Percentiles rank a stretch among this genome's conserved stretches.
phyloP scores from a whole-genome alignment of 2,797 vertebrate genomes.

The Rhinatrema bivittatum region DNA sequence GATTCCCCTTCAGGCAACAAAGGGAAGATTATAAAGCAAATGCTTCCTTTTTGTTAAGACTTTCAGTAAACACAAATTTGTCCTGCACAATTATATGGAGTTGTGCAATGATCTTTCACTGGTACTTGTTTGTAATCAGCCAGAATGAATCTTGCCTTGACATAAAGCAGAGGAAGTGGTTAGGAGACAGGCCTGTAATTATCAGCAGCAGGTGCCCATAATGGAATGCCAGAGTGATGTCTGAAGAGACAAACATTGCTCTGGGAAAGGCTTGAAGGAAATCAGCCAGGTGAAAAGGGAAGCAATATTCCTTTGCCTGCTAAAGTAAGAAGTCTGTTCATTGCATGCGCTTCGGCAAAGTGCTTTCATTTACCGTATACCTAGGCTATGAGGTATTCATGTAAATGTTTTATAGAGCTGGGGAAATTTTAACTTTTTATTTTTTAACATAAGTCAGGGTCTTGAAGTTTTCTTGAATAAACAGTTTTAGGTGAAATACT shows the following conservation, averaged over 20 bases:
- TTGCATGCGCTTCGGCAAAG: too few species aligned
- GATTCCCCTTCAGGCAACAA: conserved; percentile 6
- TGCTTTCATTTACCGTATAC: too few species aligned
- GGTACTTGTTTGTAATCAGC: conserved; percentile 23
- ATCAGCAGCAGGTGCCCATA: conserved; percentile 53
- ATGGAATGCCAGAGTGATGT: conserved; percentile 38
- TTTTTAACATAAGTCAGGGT: too few species aligned
- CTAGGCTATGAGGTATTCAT: too few species aligned
- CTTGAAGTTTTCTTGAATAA: too few species aligned
- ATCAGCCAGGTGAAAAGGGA: too few species aligned
- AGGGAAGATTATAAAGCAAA: conserved; percentile 19
- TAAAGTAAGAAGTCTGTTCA: too few species aligned
- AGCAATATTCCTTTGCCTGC: too few species aligned
- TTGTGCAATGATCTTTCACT: conserved; percentile 5
- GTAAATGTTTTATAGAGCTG: too few species aligned
- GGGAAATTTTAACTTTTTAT: too few species aligned
- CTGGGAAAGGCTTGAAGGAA: conserved; percentile 22
- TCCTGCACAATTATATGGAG: conserved; percentile 3
- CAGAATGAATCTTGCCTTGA: conserved; percentile 29
- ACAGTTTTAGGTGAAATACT: too few species aligned
- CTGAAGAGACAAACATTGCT: conserved; percentile 39
- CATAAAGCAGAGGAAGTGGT: conserved; percentile 39
- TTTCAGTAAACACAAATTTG: conserved; percentile 3
- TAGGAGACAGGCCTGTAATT: conserved; percentile 46
- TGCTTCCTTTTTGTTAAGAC: conserved; percentile 10